Evolutionary conservation across 2,113 vertebrate species (phyloP), one percentile per base, ranked within the genome.

Genomic region (Morone chrysops): DNA sequence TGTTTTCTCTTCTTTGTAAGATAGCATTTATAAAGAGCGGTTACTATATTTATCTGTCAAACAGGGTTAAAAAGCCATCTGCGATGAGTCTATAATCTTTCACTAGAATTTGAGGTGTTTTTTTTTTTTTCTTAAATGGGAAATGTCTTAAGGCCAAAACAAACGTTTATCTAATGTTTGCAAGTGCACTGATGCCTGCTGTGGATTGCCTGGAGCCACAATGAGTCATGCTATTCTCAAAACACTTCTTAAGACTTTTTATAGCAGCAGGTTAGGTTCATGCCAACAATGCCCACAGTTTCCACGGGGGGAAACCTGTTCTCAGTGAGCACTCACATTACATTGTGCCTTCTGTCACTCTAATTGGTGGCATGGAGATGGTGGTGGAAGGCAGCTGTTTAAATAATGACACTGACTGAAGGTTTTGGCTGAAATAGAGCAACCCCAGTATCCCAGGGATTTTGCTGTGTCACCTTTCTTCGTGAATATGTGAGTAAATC

Each of bases 261-360:
- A 87, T 74, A 87, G 85, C 73, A 76, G 83, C 80, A 88, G 77
- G 89, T 90, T 80, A 87, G 84, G 72, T 18, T 48, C 75, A 85
- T 78, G 61, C 75, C 82, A 90, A 85, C 87, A 86, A 89, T 89
- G 77, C 48, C 77, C 76, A 75, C 80, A 60, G 72, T 80, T 75
- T 83, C 82, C 81, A 79, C 22, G 59, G 85, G 66, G 66, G 70
- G 73, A 75, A 81, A 65, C 61, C 67, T 41, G 73, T 48, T 86
- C 82, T 80, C 73, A 14, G 45, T 5, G 7, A 81, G 51, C 74
- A 63, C 72, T 82, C 40, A 17, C 51, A 57, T 78, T 85, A 65
- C 59, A 80, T 61, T 70, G 57, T 67, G 53, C 67, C 70, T 57
- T 79, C 87, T 80, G 78, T 83, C 77, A 80, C 68, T 82, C 40